Evolutionary conservation across 2,888 invertebrate species (phyloP).

Genomic region (Eledona agricola): DNA sequence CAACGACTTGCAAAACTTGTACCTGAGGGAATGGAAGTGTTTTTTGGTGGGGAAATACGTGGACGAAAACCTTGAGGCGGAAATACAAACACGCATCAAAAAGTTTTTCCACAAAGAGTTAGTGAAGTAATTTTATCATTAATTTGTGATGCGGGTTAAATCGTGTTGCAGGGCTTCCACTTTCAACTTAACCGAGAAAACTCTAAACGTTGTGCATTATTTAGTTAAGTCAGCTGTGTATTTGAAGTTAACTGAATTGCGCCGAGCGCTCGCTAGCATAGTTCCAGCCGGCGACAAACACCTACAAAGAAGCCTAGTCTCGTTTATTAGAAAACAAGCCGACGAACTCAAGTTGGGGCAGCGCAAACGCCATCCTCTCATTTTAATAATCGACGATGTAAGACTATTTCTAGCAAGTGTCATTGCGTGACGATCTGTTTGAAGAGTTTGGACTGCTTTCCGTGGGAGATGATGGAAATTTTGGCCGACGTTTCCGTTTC

Average conservation of each 20-base stretch:
- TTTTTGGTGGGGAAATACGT: slow-evolving; percentile 69
- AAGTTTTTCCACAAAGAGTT: slow-evolving; percentile 60
- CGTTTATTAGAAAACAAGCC: slow-evolving; percentile 59
- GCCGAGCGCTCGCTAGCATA: slow-evolving; percentile 58
- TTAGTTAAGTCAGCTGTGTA: slow-evolving; percentile 59
- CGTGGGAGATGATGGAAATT: slow-evolving; percentile 80
- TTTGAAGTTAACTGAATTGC: slow-evolving; percentile 60
- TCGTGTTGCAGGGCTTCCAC: slow-evolving; percentile 36
- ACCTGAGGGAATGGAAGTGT: slow-evolving; percentile 72
- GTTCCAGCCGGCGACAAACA: slow-evolving; percentile 58
- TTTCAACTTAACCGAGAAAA: slow-evolving; percentile 48
- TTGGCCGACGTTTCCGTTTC: slow-evolving; percentile 74
- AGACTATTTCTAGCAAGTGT: slow-evolving; percentile 21
- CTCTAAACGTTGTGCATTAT: slow-evolving; percentile 60
- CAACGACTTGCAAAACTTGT: slow-evolving; percentile 68
- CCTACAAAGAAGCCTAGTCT: slow-evolving; percentile 62
- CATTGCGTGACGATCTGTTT: not conserved
- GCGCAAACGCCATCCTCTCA: slow-evolving; percentile 68
- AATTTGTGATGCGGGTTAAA: not conserved
- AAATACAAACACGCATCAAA: slow-evolving; percentile 65
- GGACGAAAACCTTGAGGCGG: slow-evolving; percentile 62
- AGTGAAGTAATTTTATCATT: too few relatives aligned
- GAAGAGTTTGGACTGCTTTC: slow-evolving; percentile 77
- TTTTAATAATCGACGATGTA: slow-evolving; percentile 77
- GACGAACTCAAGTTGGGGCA: slow-evolving; percentile 61